phyloP scores from a whole-genome alignment of 2,888 invertebrate genomes.

The Pherbina coryleti region DNA sequence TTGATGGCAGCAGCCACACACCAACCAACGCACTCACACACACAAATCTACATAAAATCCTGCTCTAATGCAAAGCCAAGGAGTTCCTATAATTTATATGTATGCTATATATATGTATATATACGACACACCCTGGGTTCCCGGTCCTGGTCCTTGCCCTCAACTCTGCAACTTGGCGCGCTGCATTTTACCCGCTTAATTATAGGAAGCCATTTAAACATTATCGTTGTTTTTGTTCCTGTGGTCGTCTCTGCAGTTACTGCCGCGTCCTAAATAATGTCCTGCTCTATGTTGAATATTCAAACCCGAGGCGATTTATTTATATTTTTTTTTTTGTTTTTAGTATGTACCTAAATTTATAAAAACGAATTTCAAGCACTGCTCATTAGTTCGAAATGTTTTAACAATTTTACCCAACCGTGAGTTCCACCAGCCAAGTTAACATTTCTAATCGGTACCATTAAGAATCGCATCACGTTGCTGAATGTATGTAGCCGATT shows the following conservation, averaged over 20 bases:
- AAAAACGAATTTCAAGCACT: neutral
- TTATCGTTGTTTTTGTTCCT: slow-evolving; percentile 29
- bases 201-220: neutral
- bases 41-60: neutral
- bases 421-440: no score
- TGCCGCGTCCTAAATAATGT: slow-evolving; percentile 57
- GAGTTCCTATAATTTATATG: neutral
- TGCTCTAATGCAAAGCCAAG: neutral
- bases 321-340: slow-evolving; percentile 26
- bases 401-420: neutral
- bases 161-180: neutral
- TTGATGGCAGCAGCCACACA: slow-evolving; percentile 38
- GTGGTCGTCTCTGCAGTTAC: slow-evolving; percentile 29
- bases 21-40: slow-evolving; percentile 17
- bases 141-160: neutral
- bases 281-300: slow-evolving; percentile 55
- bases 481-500: neutral
- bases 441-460: slow-evolving; percentile 4
- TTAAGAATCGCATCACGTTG: slow-evolving; percentile 11
- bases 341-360: neutral
- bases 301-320: slow-evolving; percentile 49
- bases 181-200: neutral
- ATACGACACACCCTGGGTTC: neutral
- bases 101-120: neutral
- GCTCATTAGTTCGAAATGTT: slow-evolving; percentile 5